phyloP scores from a whole-genome alignment of 2,888 invertebrate species.

The Andricus quercusramuli region DNA sequence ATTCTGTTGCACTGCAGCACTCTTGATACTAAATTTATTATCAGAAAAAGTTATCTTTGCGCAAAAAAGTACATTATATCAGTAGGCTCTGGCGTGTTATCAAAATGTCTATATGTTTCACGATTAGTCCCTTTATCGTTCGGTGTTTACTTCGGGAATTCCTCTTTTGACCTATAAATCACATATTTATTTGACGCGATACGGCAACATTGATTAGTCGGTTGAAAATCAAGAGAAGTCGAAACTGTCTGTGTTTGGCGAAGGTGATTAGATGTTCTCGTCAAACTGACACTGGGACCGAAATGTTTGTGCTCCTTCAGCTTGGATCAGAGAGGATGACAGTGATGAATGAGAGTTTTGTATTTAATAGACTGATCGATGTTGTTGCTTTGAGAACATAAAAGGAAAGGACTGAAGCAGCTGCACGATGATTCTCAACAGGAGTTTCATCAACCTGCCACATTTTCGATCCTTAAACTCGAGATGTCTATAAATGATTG shows the following conservation, averaged over 20 bases:
- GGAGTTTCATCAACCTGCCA: slow-evolving; percentile 21
- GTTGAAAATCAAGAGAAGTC: slow-evolving; percentile 35
- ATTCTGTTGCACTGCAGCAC: no score
- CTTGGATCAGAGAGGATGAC: slow-evolving; percentile 64
- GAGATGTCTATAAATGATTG: background rate
- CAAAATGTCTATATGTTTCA: background rate
- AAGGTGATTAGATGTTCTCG: slow-evolving; percentile 43
- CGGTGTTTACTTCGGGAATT: slow-evolving; percentile 19
- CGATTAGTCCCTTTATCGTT: slow-evolving; percentile 6
- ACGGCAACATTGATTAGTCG: slow-evolving; percentile 21
- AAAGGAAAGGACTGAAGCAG: slow-evolving; percentile 42
- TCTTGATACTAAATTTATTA: background rate
- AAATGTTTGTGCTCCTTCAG: slow-evolving; percentile 46
- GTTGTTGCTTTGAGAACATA: slow-evolving; percentile 58
- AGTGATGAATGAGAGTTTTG: slow-evolving; percentile 79
- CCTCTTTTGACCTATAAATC: slow-evolving; percentile 26
- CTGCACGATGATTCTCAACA: slow-evolving; percentile 17
- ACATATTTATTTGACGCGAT: slow-evolving; percentile 23
- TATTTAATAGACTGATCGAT: slow-evolving; percentile 81
- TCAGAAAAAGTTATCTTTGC: background rate
- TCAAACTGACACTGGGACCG: slow-evolving; percentile 38
- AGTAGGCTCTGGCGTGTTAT: background rate
- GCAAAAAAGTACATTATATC: background rate
- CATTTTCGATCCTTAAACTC: background rate
- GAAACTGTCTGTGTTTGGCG: slow-evolving; percentile 34